Evolutionary conservation across 2,797 vertebrate genomes (phyloP).

Genomic region (Clarias fuscus): DNA sequence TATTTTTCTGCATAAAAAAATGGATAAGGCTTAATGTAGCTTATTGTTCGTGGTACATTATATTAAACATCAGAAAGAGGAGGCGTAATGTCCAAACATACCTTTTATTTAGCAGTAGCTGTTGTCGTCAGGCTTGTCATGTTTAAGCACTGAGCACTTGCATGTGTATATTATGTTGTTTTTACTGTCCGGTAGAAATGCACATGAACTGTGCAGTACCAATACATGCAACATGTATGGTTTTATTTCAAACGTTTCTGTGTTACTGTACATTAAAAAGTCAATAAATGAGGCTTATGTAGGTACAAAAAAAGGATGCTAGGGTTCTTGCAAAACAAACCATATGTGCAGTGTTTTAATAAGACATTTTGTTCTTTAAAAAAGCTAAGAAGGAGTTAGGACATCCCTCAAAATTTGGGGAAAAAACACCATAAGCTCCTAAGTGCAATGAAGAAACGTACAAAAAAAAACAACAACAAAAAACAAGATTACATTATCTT

Average conservation of each 20-base stretch:
- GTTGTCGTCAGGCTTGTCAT: neutral
- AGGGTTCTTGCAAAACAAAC: neutral
- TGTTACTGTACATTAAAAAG: neutral
- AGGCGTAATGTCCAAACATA: neutral
- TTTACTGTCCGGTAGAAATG: neutral
- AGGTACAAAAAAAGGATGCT: neutral
- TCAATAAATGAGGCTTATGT: neutral
- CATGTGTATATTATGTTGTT: neutral
- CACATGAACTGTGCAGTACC: neutral
- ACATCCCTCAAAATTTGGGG: neutral
- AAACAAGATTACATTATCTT: neutral
- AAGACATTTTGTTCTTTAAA: neutral
- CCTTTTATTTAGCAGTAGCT: neutral
- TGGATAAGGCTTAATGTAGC: constrained; percentile 8
- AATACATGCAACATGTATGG: constrained; percentile 1
- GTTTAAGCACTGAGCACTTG: neutral
- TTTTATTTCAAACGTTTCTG: neutral
- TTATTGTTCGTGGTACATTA: neutral
- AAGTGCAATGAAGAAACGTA: constrained; percentile 22
- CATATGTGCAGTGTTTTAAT: neutral
- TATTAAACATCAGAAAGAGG: neutral
- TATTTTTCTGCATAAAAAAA: neutral
- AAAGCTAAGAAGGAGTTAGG: neutral
- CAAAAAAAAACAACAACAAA: neutral
- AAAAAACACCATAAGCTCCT: neutral